Evolutionary conservation across 2,888 invertebrate species (phyloP), one percentile per base, ranked within the genome.

Genomic region (Salticus scenicus): DNA sequence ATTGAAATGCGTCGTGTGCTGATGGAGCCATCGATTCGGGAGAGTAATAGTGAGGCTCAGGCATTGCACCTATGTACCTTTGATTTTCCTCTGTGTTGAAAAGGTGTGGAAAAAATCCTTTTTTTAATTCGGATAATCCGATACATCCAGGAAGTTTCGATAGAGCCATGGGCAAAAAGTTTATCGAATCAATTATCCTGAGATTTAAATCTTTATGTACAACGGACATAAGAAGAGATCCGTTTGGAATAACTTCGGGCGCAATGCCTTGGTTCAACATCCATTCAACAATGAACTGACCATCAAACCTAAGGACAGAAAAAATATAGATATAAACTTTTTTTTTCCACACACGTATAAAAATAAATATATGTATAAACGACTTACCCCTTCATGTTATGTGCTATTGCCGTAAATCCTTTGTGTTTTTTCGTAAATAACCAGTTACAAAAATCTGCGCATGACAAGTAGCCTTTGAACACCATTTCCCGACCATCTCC

Each of bases 31-130:
- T 83, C 0, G 72, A 5, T 14, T 72, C 51, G 1, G 83, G 77
- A 14, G 20, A 12, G 20, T 72, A 83, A 17, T 20, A 77, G 0
- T 0, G 0, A 4, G 30, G 8, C 1, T 77, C 57, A 7, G 77
- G 73, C 1, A 77, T 0, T 0, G 66, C 31, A 0, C 77, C 67
- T 1, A 73, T 30, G 17, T 77, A 78, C 0, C 20, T 10, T 37
- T 78, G 83, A 27, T 84, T 84, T 51, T 73, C 28, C 2, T 7
- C 1, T 0, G 37, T 66, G 41, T 86, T 80, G 27, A 80, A 85
- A 0, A 85, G 27, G 63, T 85, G 70, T 4, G 70, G 79, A n/a
- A 85, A 79, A 41, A 74, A 85, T 1, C 86, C 75, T 14, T 86
- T 80, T n/a, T 17, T 63, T 42, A 71, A 1, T n/a, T 80, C 80